These are phyloP conservation scores for Paragorgia papillata DNA, from an alignment of 92 coral and sea anemone genomes.

Conservation along the genomic window DNA sequence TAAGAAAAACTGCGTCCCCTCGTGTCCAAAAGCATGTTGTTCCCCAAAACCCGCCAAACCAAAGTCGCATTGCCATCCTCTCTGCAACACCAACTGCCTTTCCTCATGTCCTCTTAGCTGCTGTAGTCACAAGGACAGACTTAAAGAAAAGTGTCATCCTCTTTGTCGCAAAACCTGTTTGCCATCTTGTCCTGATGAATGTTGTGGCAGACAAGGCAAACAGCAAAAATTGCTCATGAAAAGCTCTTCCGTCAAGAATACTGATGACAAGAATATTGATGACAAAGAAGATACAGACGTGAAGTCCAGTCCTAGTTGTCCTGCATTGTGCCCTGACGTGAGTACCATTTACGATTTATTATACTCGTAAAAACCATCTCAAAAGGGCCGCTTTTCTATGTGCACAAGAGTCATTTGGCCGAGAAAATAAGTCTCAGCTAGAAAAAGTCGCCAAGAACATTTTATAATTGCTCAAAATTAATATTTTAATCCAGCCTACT, in stretches of 20 bases:
- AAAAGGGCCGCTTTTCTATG: too few species aligned
- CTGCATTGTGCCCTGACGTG: constrained; percentile 38
- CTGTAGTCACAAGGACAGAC: constrained; percentile 20
- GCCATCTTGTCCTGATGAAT: constrained; percentile 36
- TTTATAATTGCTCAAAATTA: too few species aligned
- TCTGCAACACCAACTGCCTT: constrained; percentile 30
- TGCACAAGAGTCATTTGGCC: too few species aligned
- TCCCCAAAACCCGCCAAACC: constrained; percentile 6
- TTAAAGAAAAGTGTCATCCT: constrained; percentile 37
- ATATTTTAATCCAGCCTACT: too few species aligned
- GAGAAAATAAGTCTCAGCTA: too few species aligned
- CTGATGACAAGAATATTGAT: background rate
- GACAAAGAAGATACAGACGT: background rate
- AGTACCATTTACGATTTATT: too few species aligned
- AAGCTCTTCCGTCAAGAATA: background rate
- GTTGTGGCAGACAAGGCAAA: constrained; percentile 4
- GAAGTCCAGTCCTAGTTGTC: background rate
- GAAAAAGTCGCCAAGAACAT: too few species aligned
- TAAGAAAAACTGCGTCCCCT: constrained; percentile 67
- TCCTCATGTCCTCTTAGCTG: constrained; percentile 45
- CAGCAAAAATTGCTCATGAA: constrained; percentile 19
- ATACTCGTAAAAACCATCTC: too few species aligned
- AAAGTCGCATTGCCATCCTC: constrained; percentile 41
- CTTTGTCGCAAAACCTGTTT: constrained; percentile 42
- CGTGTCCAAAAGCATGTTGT: constrained; percentile 75